Base-by-base conservation (phyloP, 2,113 vertebrate genomes). In the Zosterops lateralis region DNA sequence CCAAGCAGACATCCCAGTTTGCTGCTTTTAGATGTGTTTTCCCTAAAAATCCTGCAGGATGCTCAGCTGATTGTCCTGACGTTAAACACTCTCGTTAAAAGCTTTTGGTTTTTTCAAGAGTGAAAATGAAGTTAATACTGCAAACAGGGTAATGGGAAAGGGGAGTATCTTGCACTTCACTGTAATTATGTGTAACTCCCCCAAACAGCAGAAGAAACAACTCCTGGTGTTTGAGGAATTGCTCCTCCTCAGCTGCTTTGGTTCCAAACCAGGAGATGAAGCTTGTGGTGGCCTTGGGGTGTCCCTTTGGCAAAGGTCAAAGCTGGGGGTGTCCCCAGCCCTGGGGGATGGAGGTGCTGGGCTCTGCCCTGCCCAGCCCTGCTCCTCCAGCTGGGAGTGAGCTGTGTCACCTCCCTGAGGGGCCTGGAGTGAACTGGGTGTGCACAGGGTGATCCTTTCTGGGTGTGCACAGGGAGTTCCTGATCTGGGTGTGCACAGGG, bases 211-310 rank as follows among this genome's bases (percentile, higher is more conserved):
- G 6, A 17, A 1, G 32, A 24, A 26, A 24, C 1, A 42, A 13
- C 19, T n/a, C 14, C 17, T 56, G 11, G 0, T 4, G 3, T 10
- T 32, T 36, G 29, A 15, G 10, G 82, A 47, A 8, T 0, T 62
- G 66, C 5, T 20, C 12, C 34, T 42, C 31, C 13, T 10, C 25
- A n/a, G 75, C 34, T 54, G 4, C 29, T 53, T 4, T 9, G 17
- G 0, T 16, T 40, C 34, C 14, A 12, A 17, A 6, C 10, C 32
- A 10, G 57, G 32, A 24, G 24, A 18, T 48, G 56, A 2, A 18
- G 14, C 14, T 9, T 2, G 32, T n/a, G 54, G 31, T 56, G 53
- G 29, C 2, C 7, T 56, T 9, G 31, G 31, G 31, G 12, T 56
- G 54, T 56, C 31, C 54, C 54, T 21, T 8, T 9, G 31, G 51